Conservation (phyloP, 2,113 vertebrate species). For the Petromus typicus region DNA sequence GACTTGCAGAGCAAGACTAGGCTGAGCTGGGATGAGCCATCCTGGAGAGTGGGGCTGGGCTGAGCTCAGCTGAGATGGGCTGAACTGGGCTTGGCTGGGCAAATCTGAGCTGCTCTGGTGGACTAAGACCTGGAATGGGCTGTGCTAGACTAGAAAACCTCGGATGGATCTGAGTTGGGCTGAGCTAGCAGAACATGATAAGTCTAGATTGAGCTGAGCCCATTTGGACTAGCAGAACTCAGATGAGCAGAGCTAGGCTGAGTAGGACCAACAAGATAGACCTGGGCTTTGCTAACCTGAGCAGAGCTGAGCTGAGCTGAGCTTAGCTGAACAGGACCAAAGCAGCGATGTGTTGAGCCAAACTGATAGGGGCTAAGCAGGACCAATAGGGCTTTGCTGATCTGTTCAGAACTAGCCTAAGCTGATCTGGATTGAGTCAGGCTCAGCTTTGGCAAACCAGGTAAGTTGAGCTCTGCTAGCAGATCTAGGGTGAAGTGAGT, state of each 20-base stretch:
- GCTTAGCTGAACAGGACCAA: neutral
- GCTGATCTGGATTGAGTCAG: fast-evolving
- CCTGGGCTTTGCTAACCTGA: fast-evolving
- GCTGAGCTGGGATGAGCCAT: neutral
- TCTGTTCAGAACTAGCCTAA: fast-evolving
- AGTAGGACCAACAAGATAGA: fast-evolving
- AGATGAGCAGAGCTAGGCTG: fast-evolving
- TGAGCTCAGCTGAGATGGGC: fast-evolving
- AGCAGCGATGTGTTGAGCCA: no score
- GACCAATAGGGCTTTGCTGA: no score
- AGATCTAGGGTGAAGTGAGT: neutral
- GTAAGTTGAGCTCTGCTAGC: neutral
- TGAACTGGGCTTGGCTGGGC: neutral
- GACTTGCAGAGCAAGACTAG: no score
- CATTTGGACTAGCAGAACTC: no score
- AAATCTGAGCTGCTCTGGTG: fast-evolving
- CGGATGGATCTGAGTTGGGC: no score
- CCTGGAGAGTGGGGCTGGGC: fast-evolving
- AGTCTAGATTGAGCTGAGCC: fast-evolving
- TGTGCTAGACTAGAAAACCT: no score
- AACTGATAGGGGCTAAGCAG: no score
- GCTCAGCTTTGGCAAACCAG: neutral
- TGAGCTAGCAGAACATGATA: neutral
- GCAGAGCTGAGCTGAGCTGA: no score
- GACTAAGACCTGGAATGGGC: neutral